Conservation (phyloP, 1,140 invertebrate species). For the Caenorhabditis latens region DNA sequence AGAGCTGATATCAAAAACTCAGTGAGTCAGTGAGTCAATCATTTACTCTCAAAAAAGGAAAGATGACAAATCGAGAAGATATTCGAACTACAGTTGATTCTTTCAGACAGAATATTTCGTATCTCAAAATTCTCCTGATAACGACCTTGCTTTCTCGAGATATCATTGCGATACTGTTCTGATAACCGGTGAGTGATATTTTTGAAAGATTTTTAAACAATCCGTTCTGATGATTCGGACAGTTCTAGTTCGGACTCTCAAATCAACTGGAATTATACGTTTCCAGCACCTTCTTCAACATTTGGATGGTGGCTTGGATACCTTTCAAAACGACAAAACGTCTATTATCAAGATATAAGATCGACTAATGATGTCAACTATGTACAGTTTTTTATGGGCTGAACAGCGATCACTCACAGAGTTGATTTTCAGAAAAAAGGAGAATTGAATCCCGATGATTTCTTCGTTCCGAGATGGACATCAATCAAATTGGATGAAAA, state of each 20-base stretch:
- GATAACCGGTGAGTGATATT: neutral
- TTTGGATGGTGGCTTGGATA: conserved; percentile 30
- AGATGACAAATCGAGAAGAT: no score
- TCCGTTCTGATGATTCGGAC: no score
- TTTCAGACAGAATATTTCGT: conserved; percentile 9
- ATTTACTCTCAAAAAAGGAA: no score
- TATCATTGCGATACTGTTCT: conserved; percentile 11
- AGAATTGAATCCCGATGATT: neutral
- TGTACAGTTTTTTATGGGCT: neutral
- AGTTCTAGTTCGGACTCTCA: no score
- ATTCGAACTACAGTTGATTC: no score
- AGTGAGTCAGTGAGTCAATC: neutral
- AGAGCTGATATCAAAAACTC: neutral
- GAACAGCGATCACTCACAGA: neutral
- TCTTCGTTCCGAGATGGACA: neutral
- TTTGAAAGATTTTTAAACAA: neutral
- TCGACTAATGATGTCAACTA: conserved; percentile 19
- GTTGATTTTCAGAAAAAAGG: conserved; percentile 6
- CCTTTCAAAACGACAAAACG: neutral
- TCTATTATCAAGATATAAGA: conserved; percentile 29
- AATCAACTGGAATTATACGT: no score
- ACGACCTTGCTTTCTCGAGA: neutral
- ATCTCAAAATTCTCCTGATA: neutral
- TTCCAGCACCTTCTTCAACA: conserved; percentile 17
- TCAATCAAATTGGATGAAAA: neutral